Base-by-base conservation (phyloP, 2,888 invertebrate species). In the Lydus trimaculatus region DNA sequence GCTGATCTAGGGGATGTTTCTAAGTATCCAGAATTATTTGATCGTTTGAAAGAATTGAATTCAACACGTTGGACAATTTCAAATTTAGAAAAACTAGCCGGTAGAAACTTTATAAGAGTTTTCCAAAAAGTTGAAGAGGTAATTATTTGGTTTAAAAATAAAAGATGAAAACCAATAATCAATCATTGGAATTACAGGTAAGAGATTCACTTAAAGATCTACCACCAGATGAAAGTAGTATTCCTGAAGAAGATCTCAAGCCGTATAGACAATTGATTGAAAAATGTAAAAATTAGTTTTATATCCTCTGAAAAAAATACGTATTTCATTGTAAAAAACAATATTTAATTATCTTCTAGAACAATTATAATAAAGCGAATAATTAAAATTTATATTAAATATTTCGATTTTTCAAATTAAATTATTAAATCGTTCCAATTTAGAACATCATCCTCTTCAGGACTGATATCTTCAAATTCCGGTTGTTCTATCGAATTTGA, bases 1-100 rank as follows among this genome's bases (percentile, higher is more conserved):
- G 86, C 88, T 60, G 92, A 91, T 0, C 79, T 92, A 68, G 91
- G 92, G 80, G 91, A 92, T 80, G 92, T 91, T 39, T 91, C 92
- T 1, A 89, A 87, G 78, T 92, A 91, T 83, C 92, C 92, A 0
- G 89, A 90, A 75, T 84, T 92, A 65, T 91, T 92, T 75, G 90
- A 80, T 63, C 65, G 65, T 2, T 69, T 83, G n/a, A 71, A 74
- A 59, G 61, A 67, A 52, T 59, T 59, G 11, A 74, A 83, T 66
- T 73, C 76, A 8, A 65, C 63, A 0, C 63, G 70, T 25, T 88
- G 88, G 88, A 84, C 82, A 0, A 78, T 77, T 6, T 80, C 78
- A 25, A 87, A 87, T 73, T 79, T 88, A 23, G 83, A 84, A 71
- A 87, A 87, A 76, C 78, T 88, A 36, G 87, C 87, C 6, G 86